Percentiles rank a stretch among this genome's conserved stretches.
These are phyloP conservation scores for Crossaster papposus DNA, from an alignment of 53 echinoderm and acorn worm species.

Conservation along the genomic window DNA sequence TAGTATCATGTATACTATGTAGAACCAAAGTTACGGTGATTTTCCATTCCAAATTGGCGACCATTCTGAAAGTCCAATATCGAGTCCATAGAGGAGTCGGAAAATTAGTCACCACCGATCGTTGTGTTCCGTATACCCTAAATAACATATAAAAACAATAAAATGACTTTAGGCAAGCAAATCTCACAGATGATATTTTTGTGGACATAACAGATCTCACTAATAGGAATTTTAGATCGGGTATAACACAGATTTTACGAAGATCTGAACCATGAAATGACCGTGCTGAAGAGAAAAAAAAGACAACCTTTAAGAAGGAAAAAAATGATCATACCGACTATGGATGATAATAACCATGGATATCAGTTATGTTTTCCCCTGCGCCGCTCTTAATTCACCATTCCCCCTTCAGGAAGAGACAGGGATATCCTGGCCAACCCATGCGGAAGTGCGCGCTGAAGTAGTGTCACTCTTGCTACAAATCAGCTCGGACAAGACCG, in stretches of 20 bases:
- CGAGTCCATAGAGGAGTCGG: too few species aligned
- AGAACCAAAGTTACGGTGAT: too few species aligned
- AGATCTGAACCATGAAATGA: neutral
- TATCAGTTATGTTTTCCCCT: slow-evolving; percentile 62
- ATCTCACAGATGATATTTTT: too few species aligned
- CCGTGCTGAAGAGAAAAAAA: neutral
- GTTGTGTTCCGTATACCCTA: too few species aligned
- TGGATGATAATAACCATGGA: slow-evolving; percentile 58
- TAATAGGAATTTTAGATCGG: too few species aligned
- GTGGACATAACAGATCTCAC: too few species aligned
- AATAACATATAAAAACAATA: too few species aligned
- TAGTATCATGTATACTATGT: too few species aligned
- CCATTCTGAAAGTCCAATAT: too few species aligned
- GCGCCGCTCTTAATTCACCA: slow-evolving; percentile 58
- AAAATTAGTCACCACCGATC: too few species aligned
- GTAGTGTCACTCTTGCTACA: slow-evolving; percentile 61
- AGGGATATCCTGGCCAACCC: slow-evolving; percentile 59
- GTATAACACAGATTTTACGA: neutral
- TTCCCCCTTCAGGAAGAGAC: slow-evolving; percentile 58
- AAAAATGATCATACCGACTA: slow-evolving; percentile 11
- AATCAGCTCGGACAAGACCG: slow-evolving; percentile 42
- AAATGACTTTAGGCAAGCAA: too few species aligned
- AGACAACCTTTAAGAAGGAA: neutral
- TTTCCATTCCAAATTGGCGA: too few species aligned
- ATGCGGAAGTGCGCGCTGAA: slow-evolving; percentile 59